Percentiles rank a stretch among this genome's conserved stretches.
Conservation (phyloP, 2,888 invertebrate genomes). For the Serrognathus titanus region DNA sequence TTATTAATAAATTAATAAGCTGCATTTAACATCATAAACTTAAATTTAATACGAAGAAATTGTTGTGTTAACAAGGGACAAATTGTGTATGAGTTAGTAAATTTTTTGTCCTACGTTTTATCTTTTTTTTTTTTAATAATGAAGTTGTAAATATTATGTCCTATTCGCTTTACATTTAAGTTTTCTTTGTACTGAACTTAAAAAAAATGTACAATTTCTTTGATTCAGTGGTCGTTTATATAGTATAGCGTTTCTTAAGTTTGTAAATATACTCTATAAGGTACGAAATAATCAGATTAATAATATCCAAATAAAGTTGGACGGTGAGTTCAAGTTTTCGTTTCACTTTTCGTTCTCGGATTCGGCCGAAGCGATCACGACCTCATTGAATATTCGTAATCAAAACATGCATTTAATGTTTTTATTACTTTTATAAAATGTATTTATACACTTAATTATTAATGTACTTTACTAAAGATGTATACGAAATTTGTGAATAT, state of each 20-base stretch:
- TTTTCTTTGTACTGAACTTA: no score
- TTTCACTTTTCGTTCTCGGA: not conserved
- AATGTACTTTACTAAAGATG: constrained; percentile 1
- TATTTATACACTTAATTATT: not conserved
- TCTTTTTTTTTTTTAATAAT: no score
- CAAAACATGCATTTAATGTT: constrained; percentile 6
- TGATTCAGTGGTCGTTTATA: not conserved
- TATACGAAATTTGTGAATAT: constrained; percentile 8
- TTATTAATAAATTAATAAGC: no score
- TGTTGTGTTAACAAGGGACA: no score
- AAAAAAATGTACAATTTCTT: no score
- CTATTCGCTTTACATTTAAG: no score
- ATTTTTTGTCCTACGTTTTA: no score
- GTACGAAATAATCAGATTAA: not conserved
- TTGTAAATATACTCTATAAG: no score
- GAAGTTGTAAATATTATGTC: no score
- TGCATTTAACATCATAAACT: no score
- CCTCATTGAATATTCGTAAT: not conserved
- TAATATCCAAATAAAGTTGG: not conserved
- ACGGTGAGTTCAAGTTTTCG: not conserved
- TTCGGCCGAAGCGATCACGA: not conserved
- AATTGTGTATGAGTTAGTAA: no score
- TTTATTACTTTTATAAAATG: constrained; percentile 8
- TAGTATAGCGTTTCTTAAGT: not conserved
- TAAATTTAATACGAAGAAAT: no score